Evolutionary conservation across 2,797 vertebrate genomes (phyloP), one percentile per base, ranked within the genome.

Genomic region (Falco novaeseelandiae): DNA sequence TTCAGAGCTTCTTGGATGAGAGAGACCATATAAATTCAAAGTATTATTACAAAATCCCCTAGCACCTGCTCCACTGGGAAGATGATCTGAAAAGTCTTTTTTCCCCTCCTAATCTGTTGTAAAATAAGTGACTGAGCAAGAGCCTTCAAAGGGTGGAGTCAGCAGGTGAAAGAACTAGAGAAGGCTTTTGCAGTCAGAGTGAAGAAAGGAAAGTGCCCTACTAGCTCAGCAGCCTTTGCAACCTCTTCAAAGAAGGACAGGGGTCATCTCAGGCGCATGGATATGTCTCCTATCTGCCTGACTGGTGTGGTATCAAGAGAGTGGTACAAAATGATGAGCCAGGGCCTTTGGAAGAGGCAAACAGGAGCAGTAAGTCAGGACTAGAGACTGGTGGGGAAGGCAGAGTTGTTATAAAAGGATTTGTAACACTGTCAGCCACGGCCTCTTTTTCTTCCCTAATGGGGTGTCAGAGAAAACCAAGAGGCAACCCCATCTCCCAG

Each of bases 131-230:
- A 66, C 71, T 80, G 74, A 97, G 83, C 16, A 67, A 88, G 66
- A 87, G 42, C 49, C 82, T 95, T 97, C 90, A 96, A 94, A 95
- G 46, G 34, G 38, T 71, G 78, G 30, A 93, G 83, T 62, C 86
- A 83, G 83, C 49, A 74, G 89, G 67, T 81, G 69, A 77, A 89
- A 95, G 63, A 78, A 58, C 74, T 40, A 91, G 86, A 89, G 67
- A 58, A 87, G 61, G 63, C 14, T 61, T 94, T 87, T 89, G 57
- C 90, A 83, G 89, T 74, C 61, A 48, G 63, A n/a, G 5, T 38
- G 88, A 87, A 95, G 61, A 91, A 83, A 90, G 55, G 12, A 26
- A 87, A 89, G 78, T 51, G 63, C 42, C 74, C 59, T 87, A 26
- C 44, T 15, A 70, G 52, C 78, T 83, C 10, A 4, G 80, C 78